These are phyloP conservation scores for Siniperca scherzeri DNA, from an alignment of 2,797 vertebrate genomes.

Conservation along the genomic window DNA sequence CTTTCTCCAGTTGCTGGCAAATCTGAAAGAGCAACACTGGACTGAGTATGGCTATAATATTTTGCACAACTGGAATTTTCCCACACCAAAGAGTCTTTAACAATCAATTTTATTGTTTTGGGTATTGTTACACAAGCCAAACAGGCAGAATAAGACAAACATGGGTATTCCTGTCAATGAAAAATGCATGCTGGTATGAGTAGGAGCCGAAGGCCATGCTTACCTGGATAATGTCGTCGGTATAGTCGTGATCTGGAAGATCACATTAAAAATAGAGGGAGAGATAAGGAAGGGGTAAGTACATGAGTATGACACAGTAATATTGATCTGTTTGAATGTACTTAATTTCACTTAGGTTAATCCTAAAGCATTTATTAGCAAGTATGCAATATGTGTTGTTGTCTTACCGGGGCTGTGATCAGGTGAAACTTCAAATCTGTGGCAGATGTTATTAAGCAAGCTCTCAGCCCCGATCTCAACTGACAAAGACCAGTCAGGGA, in stretches of 20 bases:
- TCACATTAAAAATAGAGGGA: conserved; percentile 30
- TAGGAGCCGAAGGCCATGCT: conserved; percentile 52
- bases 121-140: conserved; percentile 39
- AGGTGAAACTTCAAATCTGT: conserved; percentile 92
- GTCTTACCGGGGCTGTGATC: conserved; percentile 78
- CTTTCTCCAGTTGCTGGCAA: conserved; percentile 81
- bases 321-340: neutral
- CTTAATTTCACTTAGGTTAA: neutral
- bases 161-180: conserved; percentile 84
- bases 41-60: conserved; percentile 55
- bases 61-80: conserved; percentile 37
- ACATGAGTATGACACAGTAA: conserved; percentile 11
- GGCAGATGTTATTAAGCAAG: conserved; percentile 72
- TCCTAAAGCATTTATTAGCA: neutral
- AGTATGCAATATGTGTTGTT: neutral
- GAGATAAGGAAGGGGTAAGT: conserved; percentile 10
- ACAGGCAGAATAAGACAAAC: conserved; percentile 61
- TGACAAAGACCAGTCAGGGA: conserved; percentile 75
- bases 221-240: conserved; percentile 80
- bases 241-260: conserved; percentile 61
- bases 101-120: conserved; percentile 16
- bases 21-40: conserved; percentile 73
- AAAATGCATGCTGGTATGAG: conserved; percentile 54
- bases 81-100: conserved; percentile 16
- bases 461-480: conserved; percentile 84